Conservation (phyloP, 2,888 invertebrate species). For the Aphidoletes aphidimyza region DNA sequence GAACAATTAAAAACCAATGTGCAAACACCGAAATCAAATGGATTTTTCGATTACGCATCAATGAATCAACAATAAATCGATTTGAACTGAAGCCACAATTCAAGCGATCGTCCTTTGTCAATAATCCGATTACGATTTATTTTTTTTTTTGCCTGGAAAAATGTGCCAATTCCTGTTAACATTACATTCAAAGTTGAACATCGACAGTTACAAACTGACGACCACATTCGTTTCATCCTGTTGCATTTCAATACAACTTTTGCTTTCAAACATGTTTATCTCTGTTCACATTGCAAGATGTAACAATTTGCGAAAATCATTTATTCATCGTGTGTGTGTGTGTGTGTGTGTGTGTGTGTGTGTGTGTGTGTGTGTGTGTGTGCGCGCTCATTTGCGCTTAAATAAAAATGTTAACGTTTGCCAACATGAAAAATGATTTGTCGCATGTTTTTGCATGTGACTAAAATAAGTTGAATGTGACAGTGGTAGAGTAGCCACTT, state of each 20-base stretch:
- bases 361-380: too few relatives aligned
- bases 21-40: constrained; percentile 10
- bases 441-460: not conserved
- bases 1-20: not conserved
- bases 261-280: not conserved
- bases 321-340: too few relatives aligned
- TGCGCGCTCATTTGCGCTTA: too few relatives aligned
- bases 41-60: not conserved
- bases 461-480: not conserved
- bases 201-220: not conserved
- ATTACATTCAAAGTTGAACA: not conserved
- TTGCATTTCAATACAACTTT: not conserved
- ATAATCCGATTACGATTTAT: not conserved
- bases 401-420: not conserved
- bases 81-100: not conserved
- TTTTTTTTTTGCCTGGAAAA: not conserved
- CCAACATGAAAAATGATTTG: not conserved
- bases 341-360: too few relatives aligned
- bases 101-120: not conserved
- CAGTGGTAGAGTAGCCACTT: not conserved
- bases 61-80: constrained; percentile 8
- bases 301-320: not conserved
- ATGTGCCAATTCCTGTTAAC: not conserved
- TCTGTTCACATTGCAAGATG: not conserved
- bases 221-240: not conserved